phyloP scores from a whole-genome alignment of 1,140 invertebrate species.

The Drosophila dunni region DNA sequence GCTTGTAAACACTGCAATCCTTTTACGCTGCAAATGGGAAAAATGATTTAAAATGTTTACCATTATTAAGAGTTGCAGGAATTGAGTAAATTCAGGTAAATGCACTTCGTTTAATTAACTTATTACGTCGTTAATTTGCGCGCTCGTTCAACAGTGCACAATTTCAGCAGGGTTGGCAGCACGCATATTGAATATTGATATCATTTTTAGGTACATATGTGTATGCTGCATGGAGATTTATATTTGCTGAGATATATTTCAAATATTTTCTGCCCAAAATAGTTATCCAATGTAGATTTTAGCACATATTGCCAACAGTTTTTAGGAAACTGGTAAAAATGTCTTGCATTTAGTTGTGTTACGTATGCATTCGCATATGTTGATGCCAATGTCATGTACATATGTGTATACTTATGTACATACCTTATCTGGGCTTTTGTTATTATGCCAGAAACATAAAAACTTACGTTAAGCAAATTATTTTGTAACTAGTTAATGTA shows the following conservation, averaged over 20 bases:
- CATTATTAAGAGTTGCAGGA: background rate
- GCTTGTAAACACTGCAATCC: background rate
- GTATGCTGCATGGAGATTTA: constrained; percentile 56
- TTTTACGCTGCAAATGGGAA: constrained; percentile 22
- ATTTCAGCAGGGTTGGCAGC: constrained; percentile 39
- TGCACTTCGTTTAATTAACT: no score
- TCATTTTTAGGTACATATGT: constrained; percentile 71
- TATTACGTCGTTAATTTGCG: constrained; percentile 27
- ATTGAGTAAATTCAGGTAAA: background rate
- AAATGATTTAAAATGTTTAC: background rate
- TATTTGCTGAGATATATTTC: constrained; percentile 40
- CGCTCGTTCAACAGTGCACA: constrained; percentile 17
- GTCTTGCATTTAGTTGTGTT: constrained; percentile 9
- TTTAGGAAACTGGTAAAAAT: background rate
- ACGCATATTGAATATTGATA: constrained; percentile 72
- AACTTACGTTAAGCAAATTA: constrained; percentile 10
- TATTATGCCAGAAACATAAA: constrained; percentile 31
- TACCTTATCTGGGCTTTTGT: constrained; percentile 49
- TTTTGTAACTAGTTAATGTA: constrained; percentile 2
- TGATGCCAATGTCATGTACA: constrained; percentile 41
- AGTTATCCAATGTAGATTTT: background rate
- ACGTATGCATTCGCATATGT: constrained; percentile 32
- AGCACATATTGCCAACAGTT: background rate
- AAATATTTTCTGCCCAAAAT: background rate
- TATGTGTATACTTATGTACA: constrained; percentile 20